Evolutionary conservation across 2,888 invertebrate species (phyloP).

Genomic region (Blomia tropicalis): DNA sequence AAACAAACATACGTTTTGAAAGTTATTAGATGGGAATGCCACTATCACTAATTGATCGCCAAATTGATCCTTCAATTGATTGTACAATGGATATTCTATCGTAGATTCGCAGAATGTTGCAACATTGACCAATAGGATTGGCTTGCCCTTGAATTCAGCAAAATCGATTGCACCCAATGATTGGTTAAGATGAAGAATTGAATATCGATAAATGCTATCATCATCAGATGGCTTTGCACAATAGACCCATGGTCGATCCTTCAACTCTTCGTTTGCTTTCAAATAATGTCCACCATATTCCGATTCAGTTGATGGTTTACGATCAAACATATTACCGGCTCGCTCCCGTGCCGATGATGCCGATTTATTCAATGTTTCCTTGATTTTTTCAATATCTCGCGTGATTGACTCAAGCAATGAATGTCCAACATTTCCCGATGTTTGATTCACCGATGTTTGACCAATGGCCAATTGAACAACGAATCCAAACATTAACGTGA

Average conservation of each 20-base stretch:
- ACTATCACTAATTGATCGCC: constrained; percentile 34
- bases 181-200: neutral
- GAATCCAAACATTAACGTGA: too few species aligned
- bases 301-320: neutral
- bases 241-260: neutral
- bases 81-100: constrained; percentile 38
- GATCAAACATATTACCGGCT: too few species aligned
- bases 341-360: too few species aligned
- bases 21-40: constrained; percentile 40
- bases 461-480: too few species aligned
- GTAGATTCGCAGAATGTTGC: constrained; percentile 41
- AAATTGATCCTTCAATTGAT: constrained; percentile 38
- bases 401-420: neutral
- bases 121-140: constrained; percentile 38
- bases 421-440: too few species aligned
- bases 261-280: neutral
- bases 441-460: too few species aligned
- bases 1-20: constrained; percentile 34
- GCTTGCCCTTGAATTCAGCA: constrained; percentile 30
- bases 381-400: neutral
- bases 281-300: neutral
- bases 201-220: constrained; percentile 3
- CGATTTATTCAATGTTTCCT: neutral
- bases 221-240: constrained; percentile 8
- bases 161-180: constrained; percentile 16